Conservation (phyloP, 2,797 vertebrate species). For the Sebastes hubbsi region DNA sequence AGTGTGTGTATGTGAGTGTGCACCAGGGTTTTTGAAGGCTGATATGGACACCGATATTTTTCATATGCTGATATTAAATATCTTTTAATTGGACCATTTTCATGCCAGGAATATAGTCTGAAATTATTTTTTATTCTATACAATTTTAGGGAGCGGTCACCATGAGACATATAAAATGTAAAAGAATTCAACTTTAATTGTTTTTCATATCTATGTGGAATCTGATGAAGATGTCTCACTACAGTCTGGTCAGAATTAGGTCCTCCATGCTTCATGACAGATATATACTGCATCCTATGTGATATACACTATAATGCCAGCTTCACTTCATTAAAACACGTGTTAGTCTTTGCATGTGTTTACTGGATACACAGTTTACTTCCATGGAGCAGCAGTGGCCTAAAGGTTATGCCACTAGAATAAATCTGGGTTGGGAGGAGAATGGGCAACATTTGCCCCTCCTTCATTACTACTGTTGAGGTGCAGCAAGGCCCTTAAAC, state of each 20-base stretch:
- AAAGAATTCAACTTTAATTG: too few species aligned
- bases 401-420: background rate
- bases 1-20: background rate
- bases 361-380: background rate
- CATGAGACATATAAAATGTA: background rate
- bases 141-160: background rate
- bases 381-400: background rate
- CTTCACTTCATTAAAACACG: rapidly evolving
- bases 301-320: too few species aligned
- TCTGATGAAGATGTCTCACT: background rate
- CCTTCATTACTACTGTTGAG: background rate
- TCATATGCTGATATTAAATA: background rate
- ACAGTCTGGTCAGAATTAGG: background rate
- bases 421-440: background rate
- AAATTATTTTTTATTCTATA: background rate
- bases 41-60: background rate
- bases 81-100: background rate
- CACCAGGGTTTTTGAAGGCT: conserved; percentile 2
- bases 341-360: background rate
- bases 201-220: background rate
- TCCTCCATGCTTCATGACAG: background rate
- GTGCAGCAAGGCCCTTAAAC: background rate
- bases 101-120: background rate
- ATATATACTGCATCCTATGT: background rate
- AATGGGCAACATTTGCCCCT: background rate